phyloP scores from a whole-genome alignment of 2,888 invertebrate species.

The Limenitis camilla region DNA sequence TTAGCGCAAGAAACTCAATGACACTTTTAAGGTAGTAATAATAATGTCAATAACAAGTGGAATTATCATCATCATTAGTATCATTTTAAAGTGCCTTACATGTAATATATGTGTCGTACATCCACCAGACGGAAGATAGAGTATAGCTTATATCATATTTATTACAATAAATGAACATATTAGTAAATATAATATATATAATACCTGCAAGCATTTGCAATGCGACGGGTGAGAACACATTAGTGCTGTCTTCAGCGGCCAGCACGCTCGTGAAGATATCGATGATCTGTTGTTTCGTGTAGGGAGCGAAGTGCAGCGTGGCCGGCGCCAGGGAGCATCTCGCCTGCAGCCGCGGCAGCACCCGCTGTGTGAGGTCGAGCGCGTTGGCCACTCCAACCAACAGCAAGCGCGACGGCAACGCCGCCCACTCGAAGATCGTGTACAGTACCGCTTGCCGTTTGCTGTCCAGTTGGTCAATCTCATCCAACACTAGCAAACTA shows the following conservation, averaged over 20 bases:
- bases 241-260: conserved; percentile 78
- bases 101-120: no score
- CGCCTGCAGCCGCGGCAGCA: conserved; percentile 89
- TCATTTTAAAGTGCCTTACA: no score
- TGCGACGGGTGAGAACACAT: conserved; percentile 86
- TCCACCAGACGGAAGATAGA: no score
- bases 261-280: conserved; percentile 88
- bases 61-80: no score
- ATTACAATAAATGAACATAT: neutral
- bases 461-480: conserved; percentile 94
- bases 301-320: conserved; percentile 93
- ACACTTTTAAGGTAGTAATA: no score
- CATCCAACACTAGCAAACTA: conserved; percentile 91
- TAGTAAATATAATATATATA: neutral
- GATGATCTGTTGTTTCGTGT: conserved; percentile 91
- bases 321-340: conserved; percentile 81
- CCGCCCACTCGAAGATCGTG: conserved; percentile 95
- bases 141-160: neutral
- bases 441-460: conserved; percentile 90
- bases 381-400: conserved; percentile 96
- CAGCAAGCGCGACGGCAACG: conserved; percentile 80
- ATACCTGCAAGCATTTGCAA: conserved; percentile 90
- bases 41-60: no score
- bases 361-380: conserved; percentile 93
- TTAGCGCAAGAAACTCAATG: no score